A percentile compares a stretch with the other conserved stretches of the same genome.
Conservation (phyloP, 1,140 invertebrate genomes). For the Druon quercuslanigerum region DNA sequence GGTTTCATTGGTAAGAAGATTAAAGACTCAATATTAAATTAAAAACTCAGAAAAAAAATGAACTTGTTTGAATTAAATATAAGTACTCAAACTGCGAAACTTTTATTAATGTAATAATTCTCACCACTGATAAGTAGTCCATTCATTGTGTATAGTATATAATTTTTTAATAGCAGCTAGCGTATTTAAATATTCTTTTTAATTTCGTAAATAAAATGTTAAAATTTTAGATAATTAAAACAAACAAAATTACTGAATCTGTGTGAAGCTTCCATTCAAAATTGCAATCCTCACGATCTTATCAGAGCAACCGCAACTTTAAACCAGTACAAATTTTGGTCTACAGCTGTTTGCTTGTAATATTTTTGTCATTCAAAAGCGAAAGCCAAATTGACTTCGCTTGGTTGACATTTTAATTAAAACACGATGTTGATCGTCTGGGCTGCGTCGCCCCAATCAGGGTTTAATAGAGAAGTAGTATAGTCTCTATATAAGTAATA, state of each 20-base stretch:
- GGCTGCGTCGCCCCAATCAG: not conserved
- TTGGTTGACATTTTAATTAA: constrained; percentile 22
- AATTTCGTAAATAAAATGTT: no score
- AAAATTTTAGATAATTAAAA: not conserved
- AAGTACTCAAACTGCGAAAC: no score
- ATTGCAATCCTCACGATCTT: not conserved
- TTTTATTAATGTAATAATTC: no score
- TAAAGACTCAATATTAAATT: no score
- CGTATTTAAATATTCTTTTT: no score
- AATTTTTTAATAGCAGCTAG: no score
- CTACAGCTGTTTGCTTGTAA: constrained; percentile 12
- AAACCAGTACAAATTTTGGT: not conserved
- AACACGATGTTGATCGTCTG: not conserved
- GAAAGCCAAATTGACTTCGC: not conserved
- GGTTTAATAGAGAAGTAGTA: not conserved
- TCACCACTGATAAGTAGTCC: no score
- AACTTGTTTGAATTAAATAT: no score
- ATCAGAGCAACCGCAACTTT: not conserved
- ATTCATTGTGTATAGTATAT: no score
- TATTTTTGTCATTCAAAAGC: not conserved
- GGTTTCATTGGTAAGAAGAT: no score
- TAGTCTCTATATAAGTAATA: constrained; percentile 1
- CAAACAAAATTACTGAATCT: not conserved
- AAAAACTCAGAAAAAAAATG: no score
- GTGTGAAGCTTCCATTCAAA: not conserved